Base-by-base conservation (phyloP, 2,888 invertebrate genomes). In the Drosophila neotestacea region DNA sequence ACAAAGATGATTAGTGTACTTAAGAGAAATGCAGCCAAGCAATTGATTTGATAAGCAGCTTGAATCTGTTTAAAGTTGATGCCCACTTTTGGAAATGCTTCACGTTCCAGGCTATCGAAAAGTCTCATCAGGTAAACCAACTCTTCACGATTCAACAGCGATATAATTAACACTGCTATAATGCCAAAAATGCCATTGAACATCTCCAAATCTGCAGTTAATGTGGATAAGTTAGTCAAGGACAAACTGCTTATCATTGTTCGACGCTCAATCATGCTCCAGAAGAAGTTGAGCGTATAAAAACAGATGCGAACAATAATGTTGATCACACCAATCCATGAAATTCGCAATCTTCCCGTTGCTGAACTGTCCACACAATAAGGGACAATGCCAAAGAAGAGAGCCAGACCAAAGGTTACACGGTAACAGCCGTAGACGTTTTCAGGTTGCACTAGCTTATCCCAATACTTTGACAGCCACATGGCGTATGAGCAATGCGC, bases 381-480 rank as follows among this genome's bases (percentile, higher is more conserved):
- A 0, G 92, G 92, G 30, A 82, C 77, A 34, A 91, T 56, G 4
- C 91, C 92, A 4, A 79, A 70, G 1, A 79, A 16, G 6, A 83
- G 72, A 0, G 83, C 74, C 9, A 91, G 6, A 1, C 73, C 9
- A 1, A 91, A 77, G 3, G 85, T 56, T 0, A 89, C 13, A 4
- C 87, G 84, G 42, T 79, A 84, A 36, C 90, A 88, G 32, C 74
- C 84, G 62, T 90, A 91, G 48, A 92, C 80, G 72, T 91, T 84
- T 16, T 51, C 63, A 0, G 91, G 90, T 32, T 72, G 71, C 55
- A 59, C 54, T 0, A 79, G 56, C 46, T 67, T 68, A 22, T 70
- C 61, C 52, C 74, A 58, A 70, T 72, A 73, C 50, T n/a, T 38
- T 56, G 73, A 46, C 13, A 79, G 65, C 75, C 79, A 68, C 75